Evolutionary conservation across 2,113 vertebrate species (phyloP), one percentile per base, ranked within the genome.

Genomic region (Thunnus maccoyii): DNA sequence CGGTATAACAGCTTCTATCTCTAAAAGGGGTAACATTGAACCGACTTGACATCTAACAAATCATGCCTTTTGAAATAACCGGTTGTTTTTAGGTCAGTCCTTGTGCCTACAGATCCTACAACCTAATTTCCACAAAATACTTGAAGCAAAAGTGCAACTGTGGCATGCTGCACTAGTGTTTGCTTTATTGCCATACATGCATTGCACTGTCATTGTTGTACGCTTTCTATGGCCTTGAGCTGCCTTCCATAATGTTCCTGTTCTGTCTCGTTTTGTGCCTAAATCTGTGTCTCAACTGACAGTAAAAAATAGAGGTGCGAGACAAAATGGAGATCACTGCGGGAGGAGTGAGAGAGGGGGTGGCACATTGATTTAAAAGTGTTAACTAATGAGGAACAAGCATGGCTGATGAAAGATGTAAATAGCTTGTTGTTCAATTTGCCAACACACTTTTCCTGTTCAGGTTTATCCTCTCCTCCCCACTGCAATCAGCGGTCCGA

Each of bases 371-470:
- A 90, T 91, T 92, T 84, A 50, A 87, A 90, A 80, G 71, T 69
- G 80, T 83, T 89, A 87, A 86, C 89, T 93, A 91, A 93, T 91
- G 80, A 93, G 83, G 74, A 89, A 78, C 88, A 88, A 87, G 88
- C 74, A 76, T 78, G 66, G 66, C 77, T 90, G 89, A 91, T 91
- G 87, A 89, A 89, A 92, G 87, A 91, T 87, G 86, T 87, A 92
- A 91, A 91, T 90, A 80, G 87, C 71, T 86, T 89, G 86, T 91
- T 90, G 88, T 90, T 93, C 74, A 88, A 79, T 90, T 91, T 87
- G 50, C 75, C 51, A 30, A 86, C 84, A 65, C 68, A 22, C 62
- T 69, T 74, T 63, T 71, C 46, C 22, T 0, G 3, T 56, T 60
- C 71, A 75, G 68, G 80, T 86, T 75, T 67, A 70, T 57, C 62